These are phyloP conservation scores for Idaea dimidiata DNA, from an alignment of 2,888 invertebrate species.

Conservation along the genomic window DNA sequence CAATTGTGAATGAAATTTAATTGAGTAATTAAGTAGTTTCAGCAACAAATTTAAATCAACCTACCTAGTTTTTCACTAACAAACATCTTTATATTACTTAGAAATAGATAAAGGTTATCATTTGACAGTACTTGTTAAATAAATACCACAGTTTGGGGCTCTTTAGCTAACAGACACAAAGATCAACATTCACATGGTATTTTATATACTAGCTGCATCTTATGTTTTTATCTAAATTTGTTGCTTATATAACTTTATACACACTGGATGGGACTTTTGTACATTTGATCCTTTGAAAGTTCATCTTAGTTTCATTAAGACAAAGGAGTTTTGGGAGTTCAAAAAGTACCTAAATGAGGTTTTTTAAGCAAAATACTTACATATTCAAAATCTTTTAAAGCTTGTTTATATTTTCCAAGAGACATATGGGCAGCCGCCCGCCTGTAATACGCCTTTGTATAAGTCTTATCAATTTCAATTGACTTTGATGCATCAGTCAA, in stretches of 20 bases:
- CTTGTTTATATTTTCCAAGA: conserved; percentile 97
- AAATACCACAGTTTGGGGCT: background rate
- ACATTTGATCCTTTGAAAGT: background rate
- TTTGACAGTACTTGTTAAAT: too few species aligned
- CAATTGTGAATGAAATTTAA: too few species aligned
- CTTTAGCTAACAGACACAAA: background rate
- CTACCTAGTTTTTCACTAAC: too few species aligned
- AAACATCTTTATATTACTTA: background rate
- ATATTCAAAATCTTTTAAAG: conserved; percentile 97
- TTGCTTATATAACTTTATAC: too few species aligned
- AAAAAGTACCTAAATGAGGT: background rate
- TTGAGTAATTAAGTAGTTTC: too few species aligned
- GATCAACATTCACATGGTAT: too few species aligned
- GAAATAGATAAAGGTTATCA: background rate
- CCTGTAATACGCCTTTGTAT: conserved; percentile 98
- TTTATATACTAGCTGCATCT: too few species aligned
- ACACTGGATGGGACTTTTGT: too few species aligned
- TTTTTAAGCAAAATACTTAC: conserved; percentile 79
- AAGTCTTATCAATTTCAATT: conserved; percentile 92
- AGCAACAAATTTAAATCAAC: too few species aligned
- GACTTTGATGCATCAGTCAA: conserved; percentile 94
- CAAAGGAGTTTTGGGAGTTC: background rate
- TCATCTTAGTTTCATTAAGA: background rate
- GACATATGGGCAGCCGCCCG: conserved; percentile 98
- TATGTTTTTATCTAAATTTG: too few species aligned